These are phyloP conservation scores for Apodemia zela DNA, from an alignment of 2,888 invertebrate genomes.

Conservation along the genomic window DNA sequence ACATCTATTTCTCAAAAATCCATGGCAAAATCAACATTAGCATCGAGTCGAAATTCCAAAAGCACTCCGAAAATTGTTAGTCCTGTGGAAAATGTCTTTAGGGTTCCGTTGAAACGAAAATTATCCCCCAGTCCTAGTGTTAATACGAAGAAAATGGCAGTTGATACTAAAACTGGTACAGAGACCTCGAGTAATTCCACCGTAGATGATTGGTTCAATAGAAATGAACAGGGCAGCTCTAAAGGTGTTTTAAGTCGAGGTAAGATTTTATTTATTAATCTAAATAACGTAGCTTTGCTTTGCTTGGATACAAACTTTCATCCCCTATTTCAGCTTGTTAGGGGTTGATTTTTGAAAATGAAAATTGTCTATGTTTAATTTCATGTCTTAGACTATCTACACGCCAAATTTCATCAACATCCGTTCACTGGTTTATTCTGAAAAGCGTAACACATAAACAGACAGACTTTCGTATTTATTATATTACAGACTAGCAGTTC, in stretches of 20 bases:
- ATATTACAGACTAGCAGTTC: too few species aligned
- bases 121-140: background rate
- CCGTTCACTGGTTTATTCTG: too few species aligned
- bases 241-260: slow-evolving; percentile 2
- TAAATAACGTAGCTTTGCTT: too few species aligned
- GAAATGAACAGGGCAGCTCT: slow-evolving; percentile 30
- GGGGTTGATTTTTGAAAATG: too few species aligned
- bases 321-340: too few species aligned
- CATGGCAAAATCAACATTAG: background rate
- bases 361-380: too few species aligned
- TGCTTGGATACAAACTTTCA: too few species aligned
- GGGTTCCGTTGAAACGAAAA: background rate
- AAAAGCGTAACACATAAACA: too few species aligned
- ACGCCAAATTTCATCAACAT: too few species aligned
- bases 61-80: background rate
- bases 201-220: slow-evolving; percentile 52
- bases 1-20: background rate
- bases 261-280: slow-evolving; percentile 17
- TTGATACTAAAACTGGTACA: background rate
- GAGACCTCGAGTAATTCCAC: background rate
- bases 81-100: background rate
- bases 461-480: too few species aligned
- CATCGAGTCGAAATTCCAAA: background rate
- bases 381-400: too few species aligned
- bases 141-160: background rate